phyloP scores from a whole-genome alignment of 1,140 invertebrate genomes.

The Oedothorax gibbosus region DNA sequence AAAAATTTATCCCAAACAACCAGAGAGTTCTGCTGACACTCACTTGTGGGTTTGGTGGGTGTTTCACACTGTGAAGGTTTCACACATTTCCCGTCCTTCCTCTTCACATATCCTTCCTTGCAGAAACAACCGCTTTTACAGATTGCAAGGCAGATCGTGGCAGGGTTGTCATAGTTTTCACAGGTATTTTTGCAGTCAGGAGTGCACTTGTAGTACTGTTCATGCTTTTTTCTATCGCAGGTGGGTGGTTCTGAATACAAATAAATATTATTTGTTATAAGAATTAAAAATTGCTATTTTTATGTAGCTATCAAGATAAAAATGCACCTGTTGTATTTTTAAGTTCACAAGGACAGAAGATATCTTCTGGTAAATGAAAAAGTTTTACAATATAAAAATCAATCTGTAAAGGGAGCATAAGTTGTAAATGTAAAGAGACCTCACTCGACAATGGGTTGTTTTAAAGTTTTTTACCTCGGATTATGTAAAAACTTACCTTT shows the following conservation, averaged over 20 bases:
- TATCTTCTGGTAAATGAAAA: no score
- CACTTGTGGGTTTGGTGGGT: not conserved
- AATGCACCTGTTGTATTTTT: not conserved
- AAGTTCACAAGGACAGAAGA: no score
- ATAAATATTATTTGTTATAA: not conserved
- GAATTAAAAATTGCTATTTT: not conserved
- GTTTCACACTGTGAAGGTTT: not conserved
- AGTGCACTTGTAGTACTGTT: conserved; percentile 9
- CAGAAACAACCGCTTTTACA: conserved; percentile 9
- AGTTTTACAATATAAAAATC: no score
- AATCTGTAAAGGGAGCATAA: no score
- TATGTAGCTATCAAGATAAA: not conserved
- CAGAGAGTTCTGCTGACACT: no score
- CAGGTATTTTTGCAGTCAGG: conserved; percentile 4
- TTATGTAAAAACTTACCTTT: no score
- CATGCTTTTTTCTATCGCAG: not conserved
- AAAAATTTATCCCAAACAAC: no score
- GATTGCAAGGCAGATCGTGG: not conserved
- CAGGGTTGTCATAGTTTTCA: not conserved
- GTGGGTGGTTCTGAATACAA: not conserved
- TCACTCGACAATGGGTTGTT: no score
- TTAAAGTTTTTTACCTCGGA: no score
- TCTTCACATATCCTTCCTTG: conserved; percentile 20
- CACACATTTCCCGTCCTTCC: conserved; percentile 11
- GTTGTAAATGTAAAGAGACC: no score